Percentiles rank a stretch among this genome's conserved stretches.
Conservation (phyloP, 1,140 invertebrate genomes). For the Saccostrea glomerata region DNA sequence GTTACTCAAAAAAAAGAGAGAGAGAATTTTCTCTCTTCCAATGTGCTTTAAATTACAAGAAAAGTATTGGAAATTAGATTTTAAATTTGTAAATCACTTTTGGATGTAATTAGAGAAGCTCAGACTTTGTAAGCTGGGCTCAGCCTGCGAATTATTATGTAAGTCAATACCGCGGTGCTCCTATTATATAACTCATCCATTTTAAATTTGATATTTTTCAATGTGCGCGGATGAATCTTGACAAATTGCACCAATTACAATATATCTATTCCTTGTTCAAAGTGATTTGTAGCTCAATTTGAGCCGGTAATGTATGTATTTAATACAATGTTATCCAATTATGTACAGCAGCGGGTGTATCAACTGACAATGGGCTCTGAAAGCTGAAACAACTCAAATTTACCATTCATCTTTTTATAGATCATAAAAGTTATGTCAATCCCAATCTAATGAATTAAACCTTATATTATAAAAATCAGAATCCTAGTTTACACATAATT, state of each 20-base stretch:
- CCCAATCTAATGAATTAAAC: neutral
- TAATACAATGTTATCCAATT: neutral
- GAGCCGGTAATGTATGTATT: neutral
- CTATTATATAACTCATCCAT: neutral
- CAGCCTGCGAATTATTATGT: neutral
- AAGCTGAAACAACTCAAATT: neutral
- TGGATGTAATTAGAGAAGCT: neutral
- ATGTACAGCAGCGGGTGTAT: neutral
- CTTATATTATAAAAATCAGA: neutral
- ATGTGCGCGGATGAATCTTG: neutral
- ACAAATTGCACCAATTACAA: constrained; percentile 5
- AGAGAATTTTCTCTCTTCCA: neutral
- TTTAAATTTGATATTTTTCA: constrained; percentile 34
- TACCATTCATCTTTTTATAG: neutral
- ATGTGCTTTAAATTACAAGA: neutral
- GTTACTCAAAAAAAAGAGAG: neutral
- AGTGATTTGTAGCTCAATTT: constrained; percentile 11
- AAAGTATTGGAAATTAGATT: constrained; percentile 18
- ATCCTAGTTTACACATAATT: neutral
- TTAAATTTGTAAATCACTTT: neutral
- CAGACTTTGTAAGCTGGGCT: neutral
- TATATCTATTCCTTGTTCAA: constrained; percentile 17
- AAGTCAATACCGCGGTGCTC: neutral
- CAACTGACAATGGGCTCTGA: neutral
- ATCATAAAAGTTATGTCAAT: neutral